Evolutionary conservation across 2,113 vertebrate genomes (phyloP).

Genomic region (Python bivittatus): DNA sequence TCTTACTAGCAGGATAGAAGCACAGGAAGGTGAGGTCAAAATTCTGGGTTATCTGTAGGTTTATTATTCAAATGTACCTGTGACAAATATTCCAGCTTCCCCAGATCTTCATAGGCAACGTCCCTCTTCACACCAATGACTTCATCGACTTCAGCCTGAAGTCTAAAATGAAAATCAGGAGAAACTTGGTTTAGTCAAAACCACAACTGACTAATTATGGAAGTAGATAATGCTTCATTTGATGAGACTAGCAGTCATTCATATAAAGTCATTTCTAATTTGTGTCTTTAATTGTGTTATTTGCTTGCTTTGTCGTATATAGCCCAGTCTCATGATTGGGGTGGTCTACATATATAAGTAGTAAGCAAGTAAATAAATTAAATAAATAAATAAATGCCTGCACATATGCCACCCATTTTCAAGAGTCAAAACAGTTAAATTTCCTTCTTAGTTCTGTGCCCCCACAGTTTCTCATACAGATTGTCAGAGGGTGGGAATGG

Average conservation of each 20-base stretch:
- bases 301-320: neutral
- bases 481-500: neutral
- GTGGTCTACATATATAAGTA: neutral
- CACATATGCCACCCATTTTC: neutral
- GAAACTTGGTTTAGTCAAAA: neutral
- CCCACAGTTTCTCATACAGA: neutral
- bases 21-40: neutral
- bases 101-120: slow-evolving; percentile 85
- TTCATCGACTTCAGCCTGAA: slow-evolving; percentile 25
- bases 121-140: slow-evolving; percentile 85
- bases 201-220: neutral
- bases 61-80: slow-evolving; percentile 75
- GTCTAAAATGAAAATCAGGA: slow-evolving; percentile 1
- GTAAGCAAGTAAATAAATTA: neutral
- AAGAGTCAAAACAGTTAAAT: neutral
- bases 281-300: neutral
- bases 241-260: neutral
- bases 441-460: neutral
- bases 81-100: slow-evolving; percentile 83
- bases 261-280: neutral
- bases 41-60: slow-evolving; percentile 2
- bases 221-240: neutral
- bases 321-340: neutral
- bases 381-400: neutral
- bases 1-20: neutral